Evolutionary conservation across 1,140 invertebrate genomes (phyloP), one percentile per base, ranked within the genome.

Genomic region (Batillaria attramentaria): DNA sequence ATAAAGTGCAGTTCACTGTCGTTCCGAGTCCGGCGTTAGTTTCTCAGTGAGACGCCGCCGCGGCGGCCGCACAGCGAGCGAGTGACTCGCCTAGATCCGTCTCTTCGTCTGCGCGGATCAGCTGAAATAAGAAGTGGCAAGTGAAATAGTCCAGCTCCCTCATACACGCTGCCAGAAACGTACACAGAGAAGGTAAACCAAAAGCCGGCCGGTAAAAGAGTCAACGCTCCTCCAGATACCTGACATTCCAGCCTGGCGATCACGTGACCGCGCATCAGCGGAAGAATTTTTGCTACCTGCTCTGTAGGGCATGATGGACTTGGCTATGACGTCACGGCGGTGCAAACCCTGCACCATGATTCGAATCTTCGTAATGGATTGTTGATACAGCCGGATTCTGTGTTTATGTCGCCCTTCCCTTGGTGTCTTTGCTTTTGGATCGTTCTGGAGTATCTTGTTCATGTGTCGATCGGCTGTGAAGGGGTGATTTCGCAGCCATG

Each of bases 401-500:
- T 73, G 62, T 50, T 81, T 72, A 46, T 66, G 77, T 76, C 74
- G n/a, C 57, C 78, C 65, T 41, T 46, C 69, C 24, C 41, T 72
- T 75, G 78, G 54, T 70, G 60, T 79, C 62, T 66, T 76, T 39
- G 76, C 42, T 33, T 78, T 54, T 66, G 65, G 69, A 62, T 69
- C 70, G 33, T 41, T 78, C 33, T 66, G 57, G 72, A 70, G 31
- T 35, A 54, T 37, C 57, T 75, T 69, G 46, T 80, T 72, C 68
- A 74, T 81, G 80, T 62, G 75, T 72, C 31, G 39, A 35, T 75
- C 41, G 72, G 42, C 74, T 72, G 65, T 72, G 31, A 60, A 79
- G 57, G 39, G 35, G 74, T 77, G 46, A 75, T 74, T 75, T 72
- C 69, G 72, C 69, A 78, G 80, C 50, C 57, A 91, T 91, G 86